Evolutionary conservation across 2,888 invertebrate genomes (phyloP), one percentile per base, ranked within the genome.

Genomic region (Congeria kusceri): DNA sequence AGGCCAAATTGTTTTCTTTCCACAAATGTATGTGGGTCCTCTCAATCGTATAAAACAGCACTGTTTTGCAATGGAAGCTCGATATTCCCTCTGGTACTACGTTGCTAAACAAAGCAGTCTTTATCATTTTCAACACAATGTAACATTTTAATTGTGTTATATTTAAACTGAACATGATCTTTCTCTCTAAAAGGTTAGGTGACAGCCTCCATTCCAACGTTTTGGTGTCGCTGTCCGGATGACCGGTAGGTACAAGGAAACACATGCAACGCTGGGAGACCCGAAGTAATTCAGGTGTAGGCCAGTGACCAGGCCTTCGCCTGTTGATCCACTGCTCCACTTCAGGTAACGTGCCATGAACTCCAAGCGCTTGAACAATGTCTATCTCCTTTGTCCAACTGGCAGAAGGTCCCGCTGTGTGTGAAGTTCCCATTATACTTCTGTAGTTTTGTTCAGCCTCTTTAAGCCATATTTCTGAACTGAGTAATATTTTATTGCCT

Each of bases 161-260:
- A 56, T 57, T 71, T 20, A 71, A 57, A 27, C 49, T 39, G 44
- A 63, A 57, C 27, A 62, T 56, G 4, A 63, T 18, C 20, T 57
- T 44, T 29, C 70, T 71, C 23, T 71, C 70, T 4, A 57, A 46
- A 39, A 71, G 39, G n/a, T 62, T 63, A 25, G 39, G 39, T 3
- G 63, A 63, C 15, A 71, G n/a, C 25, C 70, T 25, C 70, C 70
- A 71, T 63, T 71, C 70, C 15, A 71, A 13, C 28, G 29, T n/a
- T n/a, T 29, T 44, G 4, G 20, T 57, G 28, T 56, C 39, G 44
- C 70, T 71, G 11, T 13, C 29, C 20, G 62, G 20, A 57, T 71
- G 63, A 5, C 70, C 70, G n/a, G 28, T 29, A 25, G 70, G 63
- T 44, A 63, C 63, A 13, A 71, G 25, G 25, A 71, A 71, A 32